These are phyloP conservation scores for Nycticebus coucang DNA, from an alignment of 2,113 vertebrate genomes.

Conservation along the genomic window DNA sequence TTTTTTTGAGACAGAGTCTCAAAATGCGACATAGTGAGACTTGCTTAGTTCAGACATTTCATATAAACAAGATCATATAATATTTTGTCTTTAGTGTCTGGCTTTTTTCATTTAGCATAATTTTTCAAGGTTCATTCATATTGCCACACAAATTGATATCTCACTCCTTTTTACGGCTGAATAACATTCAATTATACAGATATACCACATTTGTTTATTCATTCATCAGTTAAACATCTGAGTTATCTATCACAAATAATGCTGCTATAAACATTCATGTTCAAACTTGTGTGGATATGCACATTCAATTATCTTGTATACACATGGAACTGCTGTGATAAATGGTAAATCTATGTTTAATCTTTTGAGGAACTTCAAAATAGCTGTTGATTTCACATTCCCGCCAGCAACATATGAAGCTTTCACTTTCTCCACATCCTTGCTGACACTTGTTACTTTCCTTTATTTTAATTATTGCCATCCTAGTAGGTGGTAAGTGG, in stretches of 20 bases:
- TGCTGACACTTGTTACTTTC: not conserved
- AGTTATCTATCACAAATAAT: not conserved
- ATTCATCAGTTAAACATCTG: not conserved
- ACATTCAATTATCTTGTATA: conserved; percentile 10
- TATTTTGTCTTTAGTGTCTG: not conserved
- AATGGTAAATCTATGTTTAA: not conserved
- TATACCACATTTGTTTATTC: not conserved
- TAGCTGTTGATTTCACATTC: not conserved
- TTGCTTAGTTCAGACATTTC: not conserved
- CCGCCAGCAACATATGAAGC: not conserved
- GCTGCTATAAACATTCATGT: not conserved
- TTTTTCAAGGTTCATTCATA: not conserved
- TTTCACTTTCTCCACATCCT: not conserved
- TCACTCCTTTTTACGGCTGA: not conserved
- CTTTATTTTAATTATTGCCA: not conserved
- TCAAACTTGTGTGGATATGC: not conserved
- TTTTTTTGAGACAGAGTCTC: too few species aligned
- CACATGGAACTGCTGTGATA: not conserved
- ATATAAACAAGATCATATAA: not conserved
- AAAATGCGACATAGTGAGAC: too few species aligned
- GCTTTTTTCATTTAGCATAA: not conserved
- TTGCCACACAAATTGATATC: not conserved
- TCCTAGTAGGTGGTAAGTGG: not conserved
- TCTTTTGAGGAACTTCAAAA: not conserved
- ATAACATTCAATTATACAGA: not conserved